Evolutionary conservation across 2,113 vertebrate genomes (phyloP).

Genomic region (Plectropomus leopardus): DNA sequence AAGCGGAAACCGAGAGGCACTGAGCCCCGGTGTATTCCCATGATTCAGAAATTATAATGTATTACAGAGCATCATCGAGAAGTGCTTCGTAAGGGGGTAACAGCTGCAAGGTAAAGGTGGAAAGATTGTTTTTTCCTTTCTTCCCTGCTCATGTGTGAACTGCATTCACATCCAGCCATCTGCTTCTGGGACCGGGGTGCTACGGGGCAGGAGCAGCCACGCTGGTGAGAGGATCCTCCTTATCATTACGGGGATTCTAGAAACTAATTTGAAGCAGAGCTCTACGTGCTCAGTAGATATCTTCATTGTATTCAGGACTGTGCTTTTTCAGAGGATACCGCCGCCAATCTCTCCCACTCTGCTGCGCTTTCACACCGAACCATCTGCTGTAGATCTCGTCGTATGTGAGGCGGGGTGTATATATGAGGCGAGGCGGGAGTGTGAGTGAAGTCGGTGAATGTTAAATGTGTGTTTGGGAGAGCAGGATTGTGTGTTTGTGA

Average conservation of each 20-base stretch:
- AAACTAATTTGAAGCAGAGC: constrained; percentile 58
- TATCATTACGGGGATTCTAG: constrained; percentile 45
- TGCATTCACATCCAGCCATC: constrained; percentile 61
- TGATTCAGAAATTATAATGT: constrained; percentile 33
- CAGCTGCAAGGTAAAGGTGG: constrained; percentile 69
- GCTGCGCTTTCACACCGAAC: constrained; percentile 27
- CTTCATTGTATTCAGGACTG: constrained; percentile 51
- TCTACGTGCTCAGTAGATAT: constrained; percentile 48
- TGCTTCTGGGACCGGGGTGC: constrained; percentile 62
- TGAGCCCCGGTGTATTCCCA: constrained; percentile 6
- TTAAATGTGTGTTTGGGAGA: constrained; percentile 3
- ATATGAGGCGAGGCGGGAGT: not conserved
- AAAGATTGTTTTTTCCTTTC: constrained; percentile 46
- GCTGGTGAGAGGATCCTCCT: constrained; percentile 45
- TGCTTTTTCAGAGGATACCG: constrained; percentile 19
- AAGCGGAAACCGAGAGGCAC: constrained; percentile 15
- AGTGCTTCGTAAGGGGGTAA: constrained; percentile 37
- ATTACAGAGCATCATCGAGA: constrained; percentile 14
- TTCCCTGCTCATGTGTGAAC: constrained; percentile 62
- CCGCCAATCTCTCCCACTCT: constrained; percentile 59
- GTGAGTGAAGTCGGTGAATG: constrained; percentile 8
- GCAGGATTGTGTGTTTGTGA: not conserved
- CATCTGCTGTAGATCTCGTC: constrained; percentile 40
- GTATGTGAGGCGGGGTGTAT: not conserved
- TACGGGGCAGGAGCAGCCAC: not conserved